Conservation (phyloP, 92 coral and sea anemone species). For the Heteractis magnifica region DNA sequence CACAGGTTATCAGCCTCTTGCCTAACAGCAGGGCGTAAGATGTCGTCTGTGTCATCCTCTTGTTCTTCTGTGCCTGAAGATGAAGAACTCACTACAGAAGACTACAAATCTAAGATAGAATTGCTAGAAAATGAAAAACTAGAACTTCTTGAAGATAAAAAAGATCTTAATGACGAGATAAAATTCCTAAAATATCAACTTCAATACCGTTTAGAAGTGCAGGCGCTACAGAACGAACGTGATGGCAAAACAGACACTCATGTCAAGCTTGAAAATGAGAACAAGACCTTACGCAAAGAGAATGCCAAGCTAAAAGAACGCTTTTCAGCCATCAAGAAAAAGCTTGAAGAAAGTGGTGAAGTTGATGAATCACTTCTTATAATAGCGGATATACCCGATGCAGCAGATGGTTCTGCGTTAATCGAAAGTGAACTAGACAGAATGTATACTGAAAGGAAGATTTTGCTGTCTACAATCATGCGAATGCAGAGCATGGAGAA, state of each 20-base stretch:
- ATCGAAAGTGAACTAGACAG: constrained; percentile 59
- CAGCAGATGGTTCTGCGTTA: constrained; percentile 31
- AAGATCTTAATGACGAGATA: constrained; percentile 69
- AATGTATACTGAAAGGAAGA: constrained; percentile 69
- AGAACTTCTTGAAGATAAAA: constrained; percentile 64
- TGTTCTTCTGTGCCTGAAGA: constrained; percentile 33
- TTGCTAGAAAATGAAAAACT: constrained; percentile 49
- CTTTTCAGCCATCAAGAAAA: constrained; percentile 45
- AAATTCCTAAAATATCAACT: constrained; percentile 73
- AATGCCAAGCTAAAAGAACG: constrained; percentile 56
- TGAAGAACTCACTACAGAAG: constrained; percentile 43
- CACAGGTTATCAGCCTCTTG: constrained; percentile 38
- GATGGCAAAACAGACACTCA: constrained; percentile 16
- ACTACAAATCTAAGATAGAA: constrained; percentile 47
- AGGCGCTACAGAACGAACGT: constrained; percentile 49
- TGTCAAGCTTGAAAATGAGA: constrained; percentile 63
- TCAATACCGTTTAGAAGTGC: constrained; percentile 70
- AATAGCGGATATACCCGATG: constrained; percentile 39
- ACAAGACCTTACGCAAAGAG: constrained; percentile 52
- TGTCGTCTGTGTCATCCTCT: constrained; percentile 25
- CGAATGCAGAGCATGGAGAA: constrained; percentile 62
- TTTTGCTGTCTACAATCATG: constrained; percentile 72
- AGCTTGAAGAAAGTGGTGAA: constrained; percentile 55
- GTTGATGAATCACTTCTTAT: constrained; percentile 51
- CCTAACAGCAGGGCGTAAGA: constrained; percentile 26